phyloP scores from a whole-genome alignment of 2,888 invertebrate genomes.

The Drosophila pseudotalamancana region DNA sequence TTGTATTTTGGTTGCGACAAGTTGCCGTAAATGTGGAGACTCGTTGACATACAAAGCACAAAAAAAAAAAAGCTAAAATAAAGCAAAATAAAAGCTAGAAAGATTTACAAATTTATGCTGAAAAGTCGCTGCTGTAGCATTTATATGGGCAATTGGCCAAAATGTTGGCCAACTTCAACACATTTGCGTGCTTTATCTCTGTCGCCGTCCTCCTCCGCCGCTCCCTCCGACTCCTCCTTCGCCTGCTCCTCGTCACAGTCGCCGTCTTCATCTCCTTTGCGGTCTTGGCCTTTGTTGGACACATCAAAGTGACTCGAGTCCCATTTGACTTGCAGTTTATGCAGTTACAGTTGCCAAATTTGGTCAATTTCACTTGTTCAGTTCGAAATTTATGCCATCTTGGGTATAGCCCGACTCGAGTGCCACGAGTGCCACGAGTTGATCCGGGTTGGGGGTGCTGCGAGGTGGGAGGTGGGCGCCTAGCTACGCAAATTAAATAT shows the following conservation, averaged over 20 bases:
- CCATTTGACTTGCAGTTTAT: slow-evolving; percentile 62
- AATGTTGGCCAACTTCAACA: slow-evolving; percentile 65
- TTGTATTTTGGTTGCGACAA: slow-evolving; percentile 54
- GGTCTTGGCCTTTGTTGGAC: slow-evolving; percentile 30
- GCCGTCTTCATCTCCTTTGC: slow-evolving; percentile 1
- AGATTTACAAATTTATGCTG: slow-evolving; percentile 72
- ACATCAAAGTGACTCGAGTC: slow-evolving; percentile 66
- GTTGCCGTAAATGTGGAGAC: slow-evolving; percentile 58
- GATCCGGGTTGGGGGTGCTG: not conserved
- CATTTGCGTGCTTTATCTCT: slow-evolving; percentile 70
- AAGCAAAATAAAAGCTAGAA: slow-evolving; percentile 27
- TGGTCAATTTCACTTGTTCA: slow-evolving; percentile 75
- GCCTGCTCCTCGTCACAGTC: no score
- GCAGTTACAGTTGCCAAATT: slow-evolving; percentile 68
- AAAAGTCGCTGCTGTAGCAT: slow-evolving; percentile 44
- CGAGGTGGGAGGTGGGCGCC: slow-evolving; percentile 9
- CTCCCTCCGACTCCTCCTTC: no score
- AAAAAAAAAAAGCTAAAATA: slow-evolving; percentile 3
- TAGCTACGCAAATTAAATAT: slow-evolving; percentile 36
- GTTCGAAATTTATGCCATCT: slow-evolving; percentile 55
- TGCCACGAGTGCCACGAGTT: not conserved
- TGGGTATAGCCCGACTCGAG: slow-evolving; percentile 26
- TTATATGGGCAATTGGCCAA: slow-evolving; percentile 75
- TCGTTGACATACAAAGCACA: slow-evolving; percentile 35
- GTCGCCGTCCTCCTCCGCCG: slow-evolving; percentile 18